phyloP scores from a whole-genome alignment of 1,140 invertebrate genomes.

The Acyrthosiphon pisum region DNA sequence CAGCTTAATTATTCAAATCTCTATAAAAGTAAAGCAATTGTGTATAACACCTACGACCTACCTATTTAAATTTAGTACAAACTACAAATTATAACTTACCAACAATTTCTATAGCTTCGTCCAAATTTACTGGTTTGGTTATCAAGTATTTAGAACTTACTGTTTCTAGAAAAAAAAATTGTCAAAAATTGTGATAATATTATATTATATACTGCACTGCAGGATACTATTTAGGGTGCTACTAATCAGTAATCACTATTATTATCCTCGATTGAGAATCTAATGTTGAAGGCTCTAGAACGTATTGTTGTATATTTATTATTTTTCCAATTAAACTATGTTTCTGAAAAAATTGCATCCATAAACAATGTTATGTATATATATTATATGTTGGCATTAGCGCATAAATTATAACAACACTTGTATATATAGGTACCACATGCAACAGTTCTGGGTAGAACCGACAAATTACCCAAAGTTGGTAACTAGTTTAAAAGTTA shows the following conservation, averaged over 20 bases:
- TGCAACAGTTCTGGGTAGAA: no score
- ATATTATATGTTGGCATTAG: no score
- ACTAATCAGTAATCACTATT: neutral
- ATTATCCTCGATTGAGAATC: neutral
- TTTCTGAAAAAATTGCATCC: no score
- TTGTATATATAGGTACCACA: no score
- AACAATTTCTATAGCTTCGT: constrained; percentile 45
- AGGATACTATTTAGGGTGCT: no score
- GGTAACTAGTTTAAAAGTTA: no score
- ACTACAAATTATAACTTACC: constrained; percentile 55
- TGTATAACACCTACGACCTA: neutral
- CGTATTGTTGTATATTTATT: no score
- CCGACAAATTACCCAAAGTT: no score
- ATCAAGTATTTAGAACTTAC: neutral
- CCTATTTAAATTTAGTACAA: neutral
- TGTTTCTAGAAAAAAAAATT: neutral
- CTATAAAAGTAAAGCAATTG: neutral
- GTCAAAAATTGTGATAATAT: neutral
- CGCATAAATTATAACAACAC: no score
- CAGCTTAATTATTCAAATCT: neutral
- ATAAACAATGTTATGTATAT: no score
- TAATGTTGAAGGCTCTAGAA: neutral
- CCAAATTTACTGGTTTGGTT: neutral
- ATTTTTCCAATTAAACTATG: no score
- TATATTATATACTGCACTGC: neutral